Evolutionary conservation across 2,888 invertebrate species (phyloP).

Genomic region (Drosophila engyochracea): DNA sequence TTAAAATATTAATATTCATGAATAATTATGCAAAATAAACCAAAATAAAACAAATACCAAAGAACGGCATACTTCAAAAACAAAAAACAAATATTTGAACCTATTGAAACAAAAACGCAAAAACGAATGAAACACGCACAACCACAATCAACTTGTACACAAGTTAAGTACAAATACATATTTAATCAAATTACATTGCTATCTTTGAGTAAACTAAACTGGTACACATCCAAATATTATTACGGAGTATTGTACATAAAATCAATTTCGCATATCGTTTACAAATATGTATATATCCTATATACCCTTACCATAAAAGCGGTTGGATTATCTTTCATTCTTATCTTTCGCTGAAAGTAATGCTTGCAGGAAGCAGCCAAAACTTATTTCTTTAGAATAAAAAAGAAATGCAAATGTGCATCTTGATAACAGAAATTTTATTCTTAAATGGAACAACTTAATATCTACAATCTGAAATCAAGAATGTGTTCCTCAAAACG

Average conservation of each 20-base stretch:
- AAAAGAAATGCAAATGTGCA: background rate
- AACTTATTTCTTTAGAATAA: background rate
- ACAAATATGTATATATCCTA: background rate
- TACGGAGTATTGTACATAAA: background rate
- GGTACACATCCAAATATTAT: background rate
- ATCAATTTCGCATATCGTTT: background rate
- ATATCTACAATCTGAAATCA: background rate
- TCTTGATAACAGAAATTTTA: background rate
- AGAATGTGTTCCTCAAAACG: background rate
- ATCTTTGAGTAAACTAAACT: background rate
- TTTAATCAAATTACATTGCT: background rate
- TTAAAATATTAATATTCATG: constrained; percentile 58
- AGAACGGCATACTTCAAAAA: constrained; percentile 43
- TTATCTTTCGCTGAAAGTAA: background rate
- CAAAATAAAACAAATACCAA: constrained; percentile 60
- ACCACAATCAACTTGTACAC: background rate
- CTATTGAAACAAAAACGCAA: background rate
- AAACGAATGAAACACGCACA: background rate
- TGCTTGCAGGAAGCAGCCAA: background rate
- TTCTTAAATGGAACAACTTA: background rate
- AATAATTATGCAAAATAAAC: constrained; percentile 54
- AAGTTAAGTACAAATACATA: background rate
- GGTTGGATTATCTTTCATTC: too few relatives aligned
- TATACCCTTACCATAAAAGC: too few relatives aligned
- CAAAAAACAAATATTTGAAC: constrained; percentile 30